Evolutionary conservation across 35 echinoderm and acorn worm genomes (phyloP), one percentile per base, ranked within the genome.

Genomic region (Heliocidaris erythrogramma): DNA sequence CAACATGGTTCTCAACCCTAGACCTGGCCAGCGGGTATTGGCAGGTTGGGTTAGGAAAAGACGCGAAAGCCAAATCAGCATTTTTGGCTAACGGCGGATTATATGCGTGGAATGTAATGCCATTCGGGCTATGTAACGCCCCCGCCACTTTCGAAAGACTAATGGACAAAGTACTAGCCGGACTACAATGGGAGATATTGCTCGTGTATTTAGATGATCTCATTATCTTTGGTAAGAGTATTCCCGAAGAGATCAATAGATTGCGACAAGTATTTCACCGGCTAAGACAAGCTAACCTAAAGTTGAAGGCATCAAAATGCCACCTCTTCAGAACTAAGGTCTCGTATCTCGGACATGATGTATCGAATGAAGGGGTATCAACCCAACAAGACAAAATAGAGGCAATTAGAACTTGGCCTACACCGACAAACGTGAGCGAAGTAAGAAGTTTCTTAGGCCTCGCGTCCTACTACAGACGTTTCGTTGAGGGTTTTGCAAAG

Each of bases 11-110:
- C 52, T 94, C 95, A 13, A 97, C 93, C 7, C 92, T 97, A 30
- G 97, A 96, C 78, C 69, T 97, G 16, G 85, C 84, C 27, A 93
- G 89, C 30, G 95, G 97, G 2, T 97, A 97, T 93, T 97, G 97
- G 97, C 97, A 97, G 93, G 94, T 97, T 27, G 95, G 52, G 9
- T 18, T 97, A 85, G 93, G 96, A 32, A 49, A 31, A 10, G 90
- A 90, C 8, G 90, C 96, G 7, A 85, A 49, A 30, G 69, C 18
- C 6, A 97, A 95, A 35, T 94, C 96, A 13, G 93, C 96, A 10
- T 97, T 97, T n/a, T 30, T 85, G 16, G 47, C 85, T 13, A 18
- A 30, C 48, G 49, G 24, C 0, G 96, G 95, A 47, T 48, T 96
- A 3, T 96, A 90, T 35, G 13, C 95, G 13, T 97, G 95, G 91